phyloP scores from a whole-genome alignment of 1,140 invertebrate genomes.

The Batillaria attramentaria region DNA sequence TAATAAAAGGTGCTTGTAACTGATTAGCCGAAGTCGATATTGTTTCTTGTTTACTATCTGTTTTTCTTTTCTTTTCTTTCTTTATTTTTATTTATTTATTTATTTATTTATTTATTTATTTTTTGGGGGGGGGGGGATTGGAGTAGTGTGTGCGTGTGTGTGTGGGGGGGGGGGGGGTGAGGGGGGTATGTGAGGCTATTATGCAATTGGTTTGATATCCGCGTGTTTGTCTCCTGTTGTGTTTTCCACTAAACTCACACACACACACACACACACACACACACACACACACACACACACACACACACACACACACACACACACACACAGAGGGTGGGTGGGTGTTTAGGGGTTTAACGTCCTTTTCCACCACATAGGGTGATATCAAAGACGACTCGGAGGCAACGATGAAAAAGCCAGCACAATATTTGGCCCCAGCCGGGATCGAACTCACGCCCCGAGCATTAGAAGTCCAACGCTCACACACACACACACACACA shows the following conservation, averaged over 20 bases:
- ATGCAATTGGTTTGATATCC: neutral
- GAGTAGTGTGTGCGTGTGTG: neutral
- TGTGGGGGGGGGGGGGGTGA: neutral
- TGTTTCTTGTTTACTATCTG: neutral
- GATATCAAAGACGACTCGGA: neutral
- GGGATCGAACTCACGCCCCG: neutral
- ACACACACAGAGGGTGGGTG: neutral
- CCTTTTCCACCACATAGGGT: neutral
- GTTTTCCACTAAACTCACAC: neutral
- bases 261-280: constrained; percentile 3
- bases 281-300: constrained; percentile 4
- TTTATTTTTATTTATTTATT: neutral
- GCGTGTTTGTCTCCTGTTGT: neutral
- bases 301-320: constrained; percentile 8
- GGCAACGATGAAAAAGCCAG: neutral
- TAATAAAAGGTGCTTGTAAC: too few relatives aligned
- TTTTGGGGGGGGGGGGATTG: neutral
- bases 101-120: neutral
- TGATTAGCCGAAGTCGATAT: too few relatives aligned
- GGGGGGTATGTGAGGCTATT: neutral
- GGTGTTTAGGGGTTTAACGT: neutral
- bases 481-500: neutral
- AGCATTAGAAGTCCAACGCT: neutral
- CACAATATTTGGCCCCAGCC: neutral
- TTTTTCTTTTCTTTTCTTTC: neutral